Percentiles rank a stretch among this genome's conserved stretches.
phyloP scores from a whole-genome alignment of 92 coral and sea anemone genomes.

The Actinostola sp. region DNA sequence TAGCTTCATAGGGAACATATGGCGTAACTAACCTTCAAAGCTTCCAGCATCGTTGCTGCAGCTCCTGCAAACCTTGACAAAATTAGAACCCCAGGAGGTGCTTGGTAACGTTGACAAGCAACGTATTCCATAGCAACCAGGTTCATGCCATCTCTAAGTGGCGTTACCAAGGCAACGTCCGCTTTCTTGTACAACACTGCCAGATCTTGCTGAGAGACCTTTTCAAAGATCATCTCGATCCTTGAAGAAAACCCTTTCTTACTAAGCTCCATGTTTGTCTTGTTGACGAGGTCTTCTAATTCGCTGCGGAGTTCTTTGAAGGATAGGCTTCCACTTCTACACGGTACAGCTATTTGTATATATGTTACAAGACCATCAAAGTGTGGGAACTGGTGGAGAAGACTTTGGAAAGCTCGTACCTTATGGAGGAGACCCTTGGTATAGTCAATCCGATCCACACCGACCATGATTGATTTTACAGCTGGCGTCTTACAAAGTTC shows the following conservation, averaged over 20 bases:
- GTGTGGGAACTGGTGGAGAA: neutral
- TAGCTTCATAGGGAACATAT: neutral
- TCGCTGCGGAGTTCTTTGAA: neutral
- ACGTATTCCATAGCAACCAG: constrained; percentile 36
- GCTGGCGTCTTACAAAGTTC: neutral
- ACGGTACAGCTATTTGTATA: constrained; percentile 33
- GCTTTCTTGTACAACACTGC: constrained; percentile 18
- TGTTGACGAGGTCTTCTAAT: neutral
- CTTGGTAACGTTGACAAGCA: constrained; percentile 8
- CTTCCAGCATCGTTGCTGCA: constrained; percentile 4
- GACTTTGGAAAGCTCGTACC: neutral
- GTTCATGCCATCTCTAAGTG: constrained; percentile 30
- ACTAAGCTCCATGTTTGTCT: neutral
- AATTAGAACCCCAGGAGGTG: constrained; percentile 28
- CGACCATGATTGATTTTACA: neutral
- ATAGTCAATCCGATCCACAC: constrained; percentile 38
- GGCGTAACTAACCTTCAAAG: constrained; percentile 18
- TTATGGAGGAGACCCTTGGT: constrained; percentile 23
- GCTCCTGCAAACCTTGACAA: constrained; percentile 29
- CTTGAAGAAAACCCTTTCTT: neutral
- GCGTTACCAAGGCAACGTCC: constrained; percentile 38
- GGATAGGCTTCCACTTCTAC: neutral
- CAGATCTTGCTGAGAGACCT: constrained; percentile 11
- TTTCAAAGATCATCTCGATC: neutral
- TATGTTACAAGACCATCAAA: neutral